phyloP scores from a whole-genome alignment of 2,797 vertebrate genomes.

The Poecilia velifera region DNA sequence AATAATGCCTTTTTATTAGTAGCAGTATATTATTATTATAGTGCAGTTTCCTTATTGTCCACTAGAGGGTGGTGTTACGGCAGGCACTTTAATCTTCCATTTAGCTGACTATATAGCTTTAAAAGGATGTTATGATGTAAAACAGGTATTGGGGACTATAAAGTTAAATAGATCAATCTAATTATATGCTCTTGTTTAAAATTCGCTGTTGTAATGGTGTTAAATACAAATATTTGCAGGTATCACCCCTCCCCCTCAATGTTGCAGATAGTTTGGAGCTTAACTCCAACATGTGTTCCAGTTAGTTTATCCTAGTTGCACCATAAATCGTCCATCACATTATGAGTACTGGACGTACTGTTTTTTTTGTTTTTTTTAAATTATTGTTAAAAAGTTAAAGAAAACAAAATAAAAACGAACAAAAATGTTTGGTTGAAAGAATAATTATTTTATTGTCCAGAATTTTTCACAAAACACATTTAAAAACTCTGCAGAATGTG shows the following conservation, averaged over 20 bases:
- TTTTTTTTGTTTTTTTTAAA: neutral
- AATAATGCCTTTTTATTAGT: too few species aligned
- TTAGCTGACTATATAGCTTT: neutral
- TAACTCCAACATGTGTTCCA: neutral
- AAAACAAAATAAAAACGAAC: neutral
- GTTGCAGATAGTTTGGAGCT: neutral
- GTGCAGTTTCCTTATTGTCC: neutral
- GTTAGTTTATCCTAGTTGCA: neutral
- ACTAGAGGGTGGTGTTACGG: constrained; percentile 28
- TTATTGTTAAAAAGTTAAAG: neutral
- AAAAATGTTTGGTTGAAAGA: neutral
- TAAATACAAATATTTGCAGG: neutral
- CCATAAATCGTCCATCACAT: neutral
- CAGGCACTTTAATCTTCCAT: neutral
- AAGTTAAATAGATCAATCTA: neutral
- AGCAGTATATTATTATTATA: neutral
- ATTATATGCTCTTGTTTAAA: neutral
- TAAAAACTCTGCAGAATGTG: neutral
- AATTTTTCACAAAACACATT: neutral
- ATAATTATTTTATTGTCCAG: neutral
- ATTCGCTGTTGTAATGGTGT: neutral
- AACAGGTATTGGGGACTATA: neutral
- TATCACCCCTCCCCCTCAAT: neutral
- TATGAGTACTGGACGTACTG: neutral
- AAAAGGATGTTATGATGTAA: neutral